These are phyloP conservation scores for Leucoraja erinaceus DNA, from an alignment of 2,113 vertebrate species.

Conservation along the genomic window DNA sequence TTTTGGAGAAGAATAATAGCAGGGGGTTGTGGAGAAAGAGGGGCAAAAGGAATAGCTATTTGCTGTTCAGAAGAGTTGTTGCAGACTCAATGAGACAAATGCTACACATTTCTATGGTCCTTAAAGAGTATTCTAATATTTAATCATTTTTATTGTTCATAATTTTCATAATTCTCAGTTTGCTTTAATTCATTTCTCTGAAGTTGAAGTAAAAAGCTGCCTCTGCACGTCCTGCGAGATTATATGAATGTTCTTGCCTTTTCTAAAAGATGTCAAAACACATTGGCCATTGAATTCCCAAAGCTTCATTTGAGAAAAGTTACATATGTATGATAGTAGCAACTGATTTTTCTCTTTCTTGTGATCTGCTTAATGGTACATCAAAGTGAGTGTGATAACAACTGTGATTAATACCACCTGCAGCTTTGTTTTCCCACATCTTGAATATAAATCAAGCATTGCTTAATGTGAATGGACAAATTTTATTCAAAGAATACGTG, in stretches of 20 bases:
- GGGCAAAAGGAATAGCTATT: background rate
- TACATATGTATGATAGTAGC: background rate
- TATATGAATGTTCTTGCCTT: background rate
- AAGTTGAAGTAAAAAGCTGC: background rate
- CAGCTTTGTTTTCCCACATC: background rate
- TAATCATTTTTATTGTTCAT: background rate
- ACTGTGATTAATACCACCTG: background rate
- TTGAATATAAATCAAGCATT: background rate
- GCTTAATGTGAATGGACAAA: background rate
- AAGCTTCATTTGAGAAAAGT: slow-evolving; percentile 4
- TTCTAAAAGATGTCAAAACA: background rate
- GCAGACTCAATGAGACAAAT: background rate
- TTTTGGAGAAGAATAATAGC: background rate
- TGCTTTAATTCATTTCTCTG: background rate
- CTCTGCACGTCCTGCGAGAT: background rate
- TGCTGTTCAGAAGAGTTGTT: background rate
- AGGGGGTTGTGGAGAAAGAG: background rate
- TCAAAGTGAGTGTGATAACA: background rate
- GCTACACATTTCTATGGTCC: background rate
- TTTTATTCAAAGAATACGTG: background rate
- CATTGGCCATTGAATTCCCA: background rate
- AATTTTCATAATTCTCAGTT: background rate
- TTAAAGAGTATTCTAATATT: background rate
- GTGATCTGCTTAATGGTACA: background rate
- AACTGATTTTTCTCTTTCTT: background rate